phyloP scores from a whole-genome alignment of 2,113 vertebrate genomes.

The Pomatorhinus ruficollis region DNA sequence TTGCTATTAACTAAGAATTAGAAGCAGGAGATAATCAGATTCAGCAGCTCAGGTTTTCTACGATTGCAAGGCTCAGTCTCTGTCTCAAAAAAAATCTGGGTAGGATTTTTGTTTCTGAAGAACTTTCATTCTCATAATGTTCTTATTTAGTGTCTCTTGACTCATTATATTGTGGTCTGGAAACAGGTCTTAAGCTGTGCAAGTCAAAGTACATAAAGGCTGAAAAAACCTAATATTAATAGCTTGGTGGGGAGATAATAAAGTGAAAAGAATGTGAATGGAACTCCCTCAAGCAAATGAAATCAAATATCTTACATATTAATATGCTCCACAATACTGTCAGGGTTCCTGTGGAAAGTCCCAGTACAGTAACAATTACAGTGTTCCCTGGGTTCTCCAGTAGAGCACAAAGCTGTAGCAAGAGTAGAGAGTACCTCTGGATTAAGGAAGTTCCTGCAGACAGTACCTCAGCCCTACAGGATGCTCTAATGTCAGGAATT shows the following conservation, averaged over 20 bases:
- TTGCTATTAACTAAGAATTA: background rate
- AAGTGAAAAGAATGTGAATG: background rate
- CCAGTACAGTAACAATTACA: background rate
- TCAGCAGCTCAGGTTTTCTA: background rate
- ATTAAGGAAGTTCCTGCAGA: background rate
- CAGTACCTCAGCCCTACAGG: background rate
- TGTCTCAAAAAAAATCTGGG: background rate
- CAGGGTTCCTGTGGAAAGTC: background rate
- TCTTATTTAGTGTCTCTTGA: background rate
- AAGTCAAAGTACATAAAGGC: background rate
- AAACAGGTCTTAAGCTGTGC: background rate
- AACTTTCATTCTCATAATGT: background rate
- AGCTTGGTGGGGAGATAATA: background rate
- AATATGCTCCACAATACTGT: background rate
- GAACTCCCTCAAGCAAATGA: background rate
- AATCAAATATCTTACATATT: background rate
- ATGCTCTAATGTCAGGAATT: background rate
- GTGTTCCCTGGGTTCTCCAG: background rate
- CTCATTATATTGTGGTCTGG: background rate
- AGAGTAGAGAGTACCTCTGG: background rate
- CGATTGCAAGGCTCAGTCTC: background rate
- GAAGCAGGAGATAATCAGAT: background rate
- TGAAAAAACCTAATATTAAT: background rate
- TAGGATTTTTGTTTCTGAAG: background rate
- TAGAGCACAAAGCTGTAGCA: background rate